Evolutionary conservation across 2,797 vertebrate species (phyloP).

Genomic region (Anguilla pacifica): DNA sequence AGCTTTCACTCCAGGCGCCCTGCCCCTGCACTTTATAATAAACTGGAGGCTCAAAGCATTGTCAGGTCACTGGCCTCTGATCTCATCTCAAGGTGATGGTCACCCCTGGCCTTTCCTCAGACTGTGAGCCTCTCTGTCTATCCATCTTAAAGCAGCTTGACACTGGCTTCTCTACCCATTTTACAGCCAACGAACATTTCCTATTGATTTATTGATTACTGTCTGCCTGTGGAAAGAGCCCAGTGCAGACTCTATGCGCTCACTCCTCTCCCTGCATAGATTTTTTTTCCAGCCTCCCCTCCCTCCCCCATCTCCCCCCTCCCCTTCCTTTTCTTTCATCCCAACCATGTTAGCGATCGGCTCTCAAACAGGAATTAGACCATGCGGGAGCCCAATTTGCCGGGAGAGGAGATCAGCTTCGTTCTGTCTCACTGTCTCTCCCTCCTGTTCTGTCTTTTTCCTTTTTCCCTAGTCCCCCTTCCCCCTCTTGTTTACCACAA

Average conservation of each 20-base stretch:
- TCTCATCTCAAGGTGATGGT: constrained; percentile 79
- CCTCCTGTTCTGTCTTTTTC: constrained; percentile 45
- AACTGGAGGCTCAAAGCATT: constrained; percentile 69
- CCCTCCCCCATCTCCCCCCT: constrained; percentile 52
- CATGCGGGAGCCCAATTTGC: constrained; percentile 86
- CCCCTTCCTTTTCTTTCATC: constrained; percentile 77
- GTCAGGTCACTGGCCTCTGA: constrained; percentile 67
- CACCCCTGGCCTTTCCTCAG: constrained; percentile 77
- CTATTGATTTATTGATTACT: constrained; percentile 97
- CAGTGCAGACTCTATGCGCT: constrained; percentile 86
- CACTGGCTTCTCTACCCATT: constrained; percentile 86
- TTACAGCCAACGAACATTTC: constrained; percentile 95
- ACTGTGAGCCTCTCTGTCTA: constrained; percentile 80
- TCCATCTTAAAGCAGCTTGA: constrained; percentile 91
- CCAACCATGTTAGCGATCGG: constrained; percentile 78
- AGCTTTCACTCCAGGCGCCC: constrained; percentile 38
- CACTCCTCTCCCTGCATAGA: constrained; percentile 81
- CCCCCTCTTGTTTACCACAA: constrained; percentile 47
- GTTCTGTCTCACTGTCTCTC: constrained; percentile 63
- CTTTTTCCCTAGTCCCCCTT: constrained; percentile 45
- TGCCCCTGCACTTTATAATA: constrained; percentile 69
- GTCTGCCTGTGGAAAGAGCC: constrained; percentile 90
- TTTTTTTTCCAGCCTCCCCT: constrained; percentile 82
- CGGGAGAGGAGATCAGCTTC: constrained; percentile 68
- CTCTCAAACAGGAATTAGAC: constrained; percentile 85